Evolutionary conservation across 2,113 vertebrate genomes (phyloP).

Genomic region (Eretmochelys imbricata): DNA sequence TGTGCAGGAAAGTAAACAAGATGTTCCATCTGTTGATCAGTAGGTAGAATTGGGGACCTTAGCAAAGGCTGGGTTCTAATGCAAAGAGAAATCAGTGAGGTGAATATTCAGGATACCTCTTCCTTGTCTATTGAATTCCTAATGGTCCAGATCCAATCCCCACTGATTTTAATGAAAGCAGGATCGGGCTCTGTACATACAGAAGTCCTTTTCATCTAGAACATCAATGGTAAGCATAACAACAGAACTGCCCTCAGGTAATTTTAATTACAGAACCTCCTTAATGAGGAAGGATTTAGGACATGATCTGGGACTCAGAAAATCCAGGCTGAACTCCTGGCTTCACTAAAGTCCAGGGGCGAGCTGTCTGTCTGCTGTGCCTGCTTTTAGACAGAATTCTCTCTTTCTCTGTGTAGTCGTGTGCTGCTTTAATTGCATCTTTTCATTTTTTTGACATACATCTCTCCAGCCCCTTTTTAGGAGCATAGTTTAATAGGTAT

Average conservation of each 20-base stretch:
- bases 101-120: background rate
- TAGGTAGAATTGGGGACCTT: background rate
- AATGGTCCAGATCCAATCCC: background rate
- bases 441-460: background rate
- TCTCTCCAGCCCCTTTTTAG: background rate
- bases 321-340: background rate
- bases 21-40: background rate
- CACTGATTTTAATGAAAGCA: background rate
- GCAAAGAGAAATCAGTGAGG: fast-evolving
- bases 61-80: background rate
- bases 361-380: background rate
- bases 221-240: background rate
- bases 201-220: background rate
- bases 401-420: background rate
- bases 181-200: background rate
- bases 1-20: background rate
- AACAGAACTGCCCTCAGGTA: background rate
- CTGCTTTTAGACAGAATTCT: background rate
- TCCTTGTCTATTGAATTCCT: background rate
- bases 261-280: background rate
- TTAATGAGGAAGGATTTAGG: background rate
- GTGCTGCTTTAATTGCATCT: background rate
- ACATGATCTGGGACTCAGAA: background rate
- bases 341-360: background rate
- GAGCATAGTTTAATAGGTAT: background rate